phyloP scores from a whole-genome alignment of 2,797 vertebrate species.

The Chrysolophus pictus region DNA sequence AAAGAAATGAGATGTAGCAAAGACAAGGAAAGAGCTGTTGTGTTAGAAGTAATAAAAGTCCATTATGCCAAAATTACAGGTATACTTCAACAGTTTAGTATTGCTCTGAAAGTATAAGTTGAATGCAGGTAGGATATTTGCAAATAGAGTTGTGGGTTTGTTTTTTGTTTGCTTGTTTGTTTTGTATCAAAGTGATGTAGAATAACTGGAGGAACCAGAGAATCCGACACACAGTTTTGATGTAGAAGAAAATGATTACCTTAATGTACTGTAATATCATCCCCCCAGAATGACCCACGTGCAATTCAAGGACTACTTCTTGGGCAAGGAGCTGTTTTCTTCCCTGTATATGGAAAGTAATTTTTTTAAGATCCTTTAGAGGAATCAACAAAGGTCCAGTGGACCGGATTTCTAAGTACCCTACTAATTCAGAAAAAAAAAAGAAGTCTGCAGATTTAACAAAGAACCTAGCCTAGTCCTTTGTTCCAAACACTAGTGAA shows the following conservation, averaged over 20 bases:
- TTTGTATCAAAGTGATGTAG: not conserved
- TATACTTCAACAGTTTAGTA: not conserved
- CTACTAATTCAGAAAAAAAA: not conserved
- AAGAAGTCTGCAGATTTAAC: not conserved
- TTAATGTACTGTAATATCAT: not conserved
- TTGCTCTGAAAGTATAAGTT: not conserved
- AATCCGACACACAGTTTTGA: not conserved
- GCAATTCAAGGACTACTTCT: not conserved
- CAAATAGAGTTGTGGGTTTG: not conserved
- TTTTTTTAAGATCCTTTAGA: not conserved
- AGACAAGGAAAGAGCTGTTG: not conserved
- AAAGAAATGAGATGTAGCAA: not conserved
- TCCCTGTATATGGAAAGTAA: not conserved
- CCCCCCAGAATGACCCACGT: not conserved
- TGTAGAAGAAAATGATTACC: not conserved
- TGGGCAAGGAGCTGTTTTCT: not conserved
- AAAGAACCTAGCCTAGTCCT: not conserved
- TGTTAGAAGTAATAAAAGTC: not conserved
- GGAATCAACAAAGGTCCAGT: not conserved
- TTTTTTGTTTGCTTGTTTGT: not conserved
- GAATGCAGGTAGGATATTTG: not conserved
- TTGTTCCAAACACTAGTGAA: not conserved
- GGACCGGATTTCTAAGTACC: not conserved
- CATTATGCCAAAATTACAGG: not conserved
- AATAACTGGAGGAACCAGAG: constrained; percentile 18